Percentiles rank a stretch among this genome's conserved stretches.
Evolutionary conservation across 1,140 invertebrate genomes (phyloP).

Genomic region (Diorhabda sublineata): DNA sequence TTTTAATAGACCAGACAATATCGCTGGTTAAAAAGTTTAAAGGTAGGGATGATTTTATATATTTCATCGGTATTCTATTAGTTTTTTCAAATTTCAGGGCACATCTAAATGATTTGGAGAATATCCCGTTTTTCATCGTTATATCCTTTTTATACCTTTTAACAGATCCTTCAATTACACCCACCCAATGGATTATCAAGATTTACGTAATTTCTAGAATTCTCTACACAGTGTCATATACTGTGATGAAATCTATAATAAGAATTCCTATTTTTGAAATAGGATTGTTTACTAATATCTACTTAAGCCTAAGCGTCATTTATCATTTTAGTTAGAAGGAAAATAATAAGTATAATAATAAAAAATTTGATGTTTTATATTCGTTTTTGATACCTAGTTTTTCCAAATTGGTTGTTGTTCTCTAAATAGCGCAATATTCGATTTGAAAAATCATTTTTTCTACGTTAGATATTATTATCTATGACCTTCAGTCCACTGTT

Average conservation of each 20-base stretch:
- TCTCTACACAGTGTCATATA: background rate
- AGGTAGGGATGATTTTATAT: no score
- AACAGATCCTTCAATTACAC: background rate
- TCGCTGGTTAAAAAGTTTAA: no score
- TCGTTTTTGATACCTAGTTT: no score
- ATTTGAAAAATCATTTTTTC: no score
- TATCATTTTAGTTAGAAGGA: background rate
- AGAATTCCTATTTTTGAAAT: background rate
- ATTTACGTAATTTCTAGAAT: conserved; percentile 1
- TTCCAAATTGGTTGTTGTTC: no score
- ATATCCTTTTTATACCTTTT: background rate
- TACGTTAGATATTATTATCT: no score
- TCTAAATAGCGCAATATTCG: no score
- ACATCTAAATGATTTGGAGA: conserved; percentile 5
- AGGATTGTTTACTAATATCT: background rate
- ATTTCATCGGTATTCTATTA: no score
- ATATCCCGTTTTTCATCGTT: background rate
- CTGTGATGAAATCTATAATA: background rate
- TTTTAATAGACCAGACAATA: no score
- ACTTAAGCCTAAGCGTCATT: background rate
- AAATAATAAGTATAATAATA: no score
- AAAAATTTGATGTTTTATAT: no score
- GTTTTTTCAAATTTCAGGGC: background rate
- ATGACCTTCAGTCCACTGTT: no score
- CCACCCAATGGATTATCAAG: background rate